Evolutionary conservation across 2,888 invertebrate species (phyloP), one percentile per base, ranked within the genome.

Genomic region (Vesta saturnalis): DNA sequence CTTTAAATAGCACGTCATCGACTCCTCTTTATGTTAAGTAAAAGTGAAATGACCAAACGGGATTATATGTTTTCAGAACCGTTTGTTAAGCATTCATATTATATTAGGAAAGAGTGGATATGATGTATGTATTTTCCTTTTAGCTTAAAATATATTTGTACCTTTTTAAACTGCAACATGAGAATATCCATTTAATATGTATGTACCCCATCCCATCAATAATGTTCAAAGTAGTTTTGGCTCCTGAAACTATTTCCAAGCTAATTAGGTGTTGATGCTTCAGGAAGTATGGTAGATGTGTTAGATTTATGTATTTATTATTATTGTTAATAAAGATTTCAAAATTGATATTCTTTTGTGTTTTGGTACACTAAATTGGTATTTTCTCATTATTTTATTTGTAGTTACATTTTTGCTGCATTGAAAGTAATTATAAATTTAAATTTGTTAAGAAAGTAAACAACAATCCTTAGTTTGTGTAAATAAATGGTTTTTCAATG

Each of bases 271-370:
- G 49, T 57, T 64, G 60, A 62, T 64, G 57, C 49, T 58, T 58
- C 56, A 49, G 57, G 47, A 64, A 57, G 49, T 64, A 18, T 60
- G 63, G 57, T 59, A 64, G 64, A 46, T 64, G 54, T 39, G 52
- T 46, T 64, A 64, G 64, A 59, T 59, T 59, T 64, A 64, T 64
- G 64, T 64, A 64, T 64, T 64, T 64, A 64, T 64, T 63, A 55
- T 56, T 39, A 39, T 39, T 39, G 39, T 39, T 52, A 52, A 52
- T 52, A 52, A 52, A 52, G 6, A 16, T 18, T 16, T 52, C 19
- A 52, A 52, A 52, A 12, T 18, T 49, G 8, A 14, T 18, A 18
- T 49, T 18, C 18, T 49, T 2, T 49, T 14, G 39, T n/a, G n/a
- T n/a, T n/a, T n/a, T n/a, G n/a, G n/a, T n/a, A n/a, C n/a, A n/a